Conservation (phyloP, 2,888 invertebrate genomes). For the Bimastos eiseni region DNA sequence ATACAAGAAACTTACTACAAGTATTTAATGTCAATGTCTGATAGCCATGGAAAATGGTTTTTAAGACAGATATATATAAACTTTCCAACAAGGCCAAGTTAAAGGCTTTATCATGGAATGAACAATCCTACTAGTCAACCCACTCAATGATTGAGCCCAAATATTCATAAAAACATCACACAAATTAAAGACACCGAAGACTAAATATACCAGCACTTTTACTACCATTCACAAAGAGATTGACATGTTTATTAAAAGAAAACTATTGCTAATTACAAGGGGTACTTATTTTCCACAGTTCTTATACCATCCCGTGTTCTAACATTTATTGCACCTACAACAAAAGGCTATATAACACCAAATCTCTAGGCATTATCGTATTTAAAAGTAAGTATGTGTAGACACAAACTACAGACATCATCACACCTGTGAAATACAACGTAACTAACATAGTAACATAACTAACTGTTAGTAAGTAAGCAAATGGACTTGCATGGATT, state of each 20-base stretch:
- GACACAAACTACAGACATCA: neutral
- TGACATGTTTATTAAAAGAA: neutral
- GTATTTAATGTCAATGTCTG: neutral
- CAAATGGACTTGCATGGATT: neutral
- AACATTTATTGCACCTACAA: neutral
- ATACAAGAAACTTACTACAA: neutral
- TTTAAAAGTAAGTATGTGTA: neutral
- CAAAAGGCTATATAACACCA: neutral
- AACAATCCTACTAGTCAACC: neutral
- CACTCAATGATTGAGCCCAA: neutral
- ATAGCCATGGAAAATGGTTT: neutral
- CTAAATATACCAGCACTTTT: neutral
- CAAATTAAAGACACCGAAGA: no score
- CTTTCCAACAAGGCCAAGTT: neutral
- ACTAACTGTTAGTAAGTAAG: neutral
- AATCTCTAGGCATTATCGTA: neutral
- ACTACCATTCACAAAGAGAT: neutral
- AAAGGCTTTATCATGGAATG: neutral
- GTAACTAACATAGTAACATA: neutral
- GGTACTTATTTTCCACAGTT: neutral
- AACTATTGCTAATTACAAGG: neutral
- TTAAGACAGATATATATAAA: neutral
- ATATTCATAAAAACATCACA: neutral
- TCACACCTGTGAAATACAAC: neutral
- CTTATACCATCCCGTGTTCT: neutral